Evolutionary conservation across 2,888 invertebrate genomes (phyloP).

Genomic region (Alcis repandata): DNA sequence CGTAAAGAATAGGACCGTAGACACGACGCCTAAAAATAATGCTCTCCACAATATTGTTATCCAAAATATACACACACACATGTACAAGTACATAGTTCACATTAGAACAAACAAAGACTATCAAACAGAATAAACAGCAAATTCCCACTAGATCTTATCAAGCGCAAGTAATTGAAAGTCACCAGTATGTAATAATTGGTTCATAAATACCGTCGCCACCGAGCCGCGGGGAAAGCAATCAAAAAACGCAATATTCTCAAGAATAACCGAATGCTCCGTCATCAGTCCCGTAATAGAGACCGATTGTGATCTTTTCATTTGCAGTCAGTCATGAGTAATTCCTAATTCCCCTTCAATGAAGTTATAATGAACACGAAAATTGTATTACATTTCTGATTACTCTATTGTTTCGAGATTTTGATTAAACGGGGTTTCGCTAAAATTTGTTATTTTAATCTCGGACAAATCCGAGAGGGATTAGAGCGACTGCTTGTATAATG

Average conservation of each 20-base stretch:
- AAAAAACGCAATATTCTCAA: constrained; percentile 43
- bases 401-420: constrained; percentile 76
- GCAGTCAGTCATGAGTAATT: constrained; percentile 78
- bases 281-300: constrained; percentile 68
- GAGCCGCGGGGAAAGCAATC: constrained; percentile 29
- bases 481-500: constrained; percentile 61
- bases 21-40: background rate
- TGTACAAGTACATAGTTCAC: no score
- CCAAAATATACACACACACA: no score
- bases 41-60: background rate
- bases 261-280: constrained; percentile 51
- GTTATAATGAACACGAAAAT: constrained; percentile 80
- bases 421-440: constrained; percentile 69
- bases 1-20: no score
- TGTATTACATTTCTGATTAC: constrained; percentile 79
- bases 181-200: constrained; percentile 34
- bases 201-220: constrained; percentile 26
- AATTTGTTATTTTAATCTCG: constrained; percentile 61
- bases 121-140: constrained; percentile 1
- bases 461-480: constrained; percentile 69
- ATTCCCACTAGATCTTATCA: constrained; percentile 22
- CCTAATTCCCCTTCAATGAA: constrained; percentile 60
- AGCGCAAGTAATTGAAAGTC: constrained; percentile 29
- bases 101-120: background rate
- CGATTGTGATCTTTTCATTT: constrained; percentile 84